Conservation (phyloP, 2,113 vertebrate genomes). For the Tragelaphus strepsiceros region DNA sequence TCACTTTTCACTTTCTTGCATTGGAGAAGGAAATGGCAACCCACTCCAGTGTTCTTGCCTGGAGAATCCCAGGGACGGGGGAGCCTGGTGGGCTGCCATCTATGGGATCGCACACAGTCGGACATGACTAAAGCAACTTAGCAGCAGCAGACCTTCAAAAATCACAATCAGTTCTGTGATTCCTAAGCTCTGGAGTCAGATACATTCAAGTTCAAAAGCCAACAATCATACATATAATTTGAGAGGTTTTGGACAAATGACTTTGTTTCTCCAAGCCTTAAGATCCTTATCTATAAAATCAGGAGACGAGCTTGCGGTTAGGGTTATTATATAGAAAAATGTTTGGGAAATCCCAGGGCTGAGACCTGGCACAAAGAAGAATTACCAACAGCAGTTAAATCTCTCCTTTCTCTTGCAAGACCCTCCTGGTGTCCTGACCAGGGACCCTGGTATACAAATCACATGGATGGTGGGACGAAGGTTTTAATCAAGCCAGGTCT, state of each 20-base stretch:
- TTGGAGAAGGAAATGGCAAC: too few relatives aligned
- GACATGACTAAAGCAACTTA: too few relatives aligned
- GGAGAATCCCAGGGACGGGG: too few relatives aligned
- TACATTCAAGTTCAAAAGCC: neutral
- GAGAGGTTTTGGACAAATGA: neutral
- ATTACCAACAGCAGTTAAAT: neutral
- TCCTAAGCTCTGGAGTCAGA: neutral
- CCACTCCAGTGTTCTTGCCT: too few relatives aligned
- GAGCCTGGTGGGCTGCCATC: too few relatives aligned
- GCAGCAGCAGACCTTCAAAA: neutral
- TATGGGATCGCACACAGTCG: too few relatives aligned
- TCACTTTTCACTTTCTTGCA: too few relatives aligned
- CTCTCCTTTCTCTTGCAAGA: neutral
- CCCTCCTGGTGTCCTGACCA: neutral
- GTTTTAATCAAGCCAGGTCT: neutral
- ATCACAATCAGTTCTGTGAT: neutral
- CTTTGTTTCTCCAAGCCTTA: neutral
- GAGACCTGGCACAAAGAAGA: neutral
- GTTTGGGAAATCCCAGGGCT: neutral
- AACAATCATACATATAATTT: neutral
- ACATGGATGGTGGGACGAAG: neutral
- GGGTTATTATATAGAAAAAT: neutral
- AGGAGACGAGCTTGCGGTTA: neutral
- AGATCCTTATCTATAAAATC: neutral
- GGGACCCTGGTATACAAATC: neutral